Evolutionary conservation across 2,113 vertebrate genomes (phyloP).

Genomic region (Barnardius zonarius): DNA sequence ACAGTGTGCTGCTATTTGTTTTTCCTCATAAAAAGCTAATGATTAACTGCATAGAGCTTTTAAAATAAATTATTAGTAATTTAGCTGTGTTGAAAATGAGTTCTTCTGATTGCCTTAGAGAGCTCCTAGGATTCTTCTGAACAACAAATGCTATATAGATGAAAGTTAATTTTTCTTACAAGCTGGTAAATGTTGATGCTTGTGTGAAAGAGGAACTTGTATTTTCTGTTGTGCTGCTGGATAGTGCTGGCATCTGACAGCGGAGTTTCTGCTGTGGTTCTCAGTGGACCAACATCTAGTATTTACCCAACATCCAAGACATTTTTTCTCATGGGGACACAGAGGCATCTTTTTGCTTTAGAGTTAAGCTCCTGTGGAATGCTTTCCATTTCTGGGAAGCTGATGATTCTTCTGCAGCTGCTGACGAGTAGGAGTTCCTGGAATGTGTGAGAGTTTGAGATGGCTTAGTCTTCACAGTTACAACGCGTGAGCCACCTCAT

Average conservation of each 20-base stretch:
- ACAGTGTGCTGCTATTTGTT: background rate
- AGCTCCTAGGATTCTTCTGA: background rate
- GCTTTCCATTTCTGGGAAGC: background rate
- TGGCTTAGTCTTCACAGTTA: background rate
- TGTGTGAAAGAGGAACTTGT: background rate
- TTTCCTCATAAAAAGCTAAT: background rate
- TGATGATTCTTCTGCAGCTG: background rate
- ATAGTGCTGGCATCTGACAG: background rate
- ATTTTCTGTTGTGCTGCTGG: background rate
- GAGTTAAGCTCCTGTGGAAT: background rate
- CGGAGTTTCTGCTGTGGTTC: background rate
- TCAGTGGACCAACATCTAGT: background rate
- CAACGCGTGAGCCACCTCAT: background rate
- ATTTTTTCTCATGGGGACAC: rapidly evolving
- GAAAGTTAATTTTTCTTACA: background rate
- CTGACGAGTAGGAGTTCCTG: background rate
- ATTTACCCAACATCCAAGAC: background rate
- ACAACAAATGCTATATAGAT: background rate
- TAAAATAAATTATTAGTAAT: background rate
- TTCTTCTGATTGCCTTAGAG: background rate
- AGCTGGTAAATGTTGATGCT: background rate
- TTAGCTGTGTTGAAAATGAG: background rate
- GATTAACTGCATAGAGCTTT: background rate
- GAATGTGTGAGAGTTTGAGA: background rate
- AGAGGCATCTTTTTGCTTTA: background rate